Evolutionary conservation across 2,888 invertebrate species (phyloP), one percentile per base, ranked within the genome.

Genomic region (Pammene aurita): DNA sequence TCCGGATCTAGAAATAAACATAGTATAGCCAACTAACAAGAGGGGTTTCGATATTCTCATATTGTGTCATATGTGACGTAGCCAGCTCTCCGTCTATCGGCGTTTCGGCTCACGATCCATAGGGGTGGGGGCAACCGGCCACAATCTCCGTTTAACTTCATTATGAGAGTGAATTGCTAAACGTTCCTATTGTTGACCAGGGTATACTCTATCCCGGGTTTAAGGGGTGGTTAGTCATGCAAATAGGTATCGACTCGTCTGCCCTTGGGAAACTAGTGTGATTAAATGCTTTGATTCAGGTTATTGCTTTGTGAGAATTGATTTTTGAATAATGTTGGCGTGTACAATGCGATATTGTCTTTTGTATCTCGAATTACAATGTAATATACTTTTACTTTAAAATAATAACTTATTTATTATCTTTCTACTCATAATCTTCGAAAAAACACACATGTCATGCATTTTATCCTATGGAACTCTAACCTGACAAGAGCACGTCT

Each of bases 131-230:
- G 70, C 73, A 74, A 73, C 77, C 73, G 74, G 76, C 84, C 84
- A 84, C 88, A 92, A 91, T 90, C 90, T 86, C 85, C 79, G 85
- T 82, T 87, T 89, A 92, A 90, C 90, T 91, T 89, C 88, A 88
- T 92, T 92, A 91, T 82, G 84, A 82, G 82, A 82, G 84, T 84
- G 88, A 89, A 90, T 90, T 85, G 89, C 89, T 89, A 88, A 91
- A 88, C 87, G 89, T 82, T 88, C 80, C 83, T 78, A 89, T 90
- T 90, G 88, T 89, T 87, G 88, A 85, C 87, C 86, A 84, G 83
- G 82, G 75, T 58, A 63, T 71, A 63, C 75, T 74, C 75, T 75
- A 78, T 77, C 79, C 77, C 77, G 79, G 80, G 78, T 82, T 82
- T 80, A 75, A 80, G 83, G 82, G 83, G 79, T 56, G 84, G 85